Percentiles rank a stretch among this genome's conserved stretches.
Conservation (phyloP, 2,888 invertebrate species). For the Chrysotoxum bicinctum region DNA sequence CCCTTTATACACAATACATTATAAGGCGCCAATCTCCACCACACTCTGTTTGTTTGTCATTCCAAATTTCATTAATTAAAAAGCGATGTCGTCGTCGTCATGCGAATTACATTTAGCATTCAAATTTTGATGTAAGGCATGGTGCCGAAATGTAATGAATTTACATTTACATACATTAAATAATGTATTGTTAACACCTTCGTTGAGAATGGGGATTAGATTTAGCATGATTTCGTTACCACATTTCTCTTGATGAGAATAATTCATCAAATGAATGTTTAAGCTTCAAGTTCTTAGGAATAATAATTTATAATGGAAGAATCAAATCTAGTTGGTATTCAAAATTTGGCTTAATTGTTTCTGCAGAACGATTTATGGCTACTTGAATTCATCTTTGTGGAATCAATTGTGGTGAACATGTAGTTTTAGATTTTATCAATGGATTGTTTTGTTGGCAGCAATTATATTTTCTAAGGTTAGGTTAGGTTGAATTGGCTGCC, state of each 20-base stretch:
- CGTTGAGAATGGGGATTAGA: background rate
- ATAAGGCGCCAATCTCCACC: background rate
- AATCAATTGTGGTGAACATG: too few species aligned
- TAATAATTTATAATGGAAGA: background rate
- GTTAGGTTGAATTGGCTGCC: too few species aligned
- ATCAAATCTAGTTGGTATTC: too few species aligned
- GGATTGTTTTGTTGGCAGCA: too few species aligned
- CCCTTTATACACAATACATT: too few species aligned
- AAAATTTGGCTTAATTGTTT: background rate
- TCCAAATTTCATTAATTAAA: constrained; percentile 24
- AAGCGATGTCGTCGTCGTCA: background rate
- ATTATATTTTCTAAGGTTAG: too few species aligned
- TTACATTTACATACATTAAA: constrained; percentile 18
- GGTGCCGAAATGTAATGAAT: constrained; percentile 14
- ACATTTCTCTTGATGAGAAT: background rate
- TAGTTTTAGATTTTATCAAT: too few species aligned
- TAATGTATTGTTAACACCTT: background rate
- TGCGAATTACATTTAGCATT: constrained; percentile 14
- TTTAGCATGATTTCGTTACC: background rate
- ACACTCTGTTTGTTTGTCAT: background rate
- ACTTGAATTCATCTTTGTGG: too few species aligned
- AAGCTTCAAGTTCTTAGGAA: background rate
- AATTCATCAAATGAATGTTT: background rate
- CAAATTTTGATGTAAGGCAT: background rate
- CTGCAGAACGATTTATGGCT: too few species aligned